Base-by-base conservation (phyloP, 2,888 invertebrate genomes). In the Coremacera marginata region DNA sequence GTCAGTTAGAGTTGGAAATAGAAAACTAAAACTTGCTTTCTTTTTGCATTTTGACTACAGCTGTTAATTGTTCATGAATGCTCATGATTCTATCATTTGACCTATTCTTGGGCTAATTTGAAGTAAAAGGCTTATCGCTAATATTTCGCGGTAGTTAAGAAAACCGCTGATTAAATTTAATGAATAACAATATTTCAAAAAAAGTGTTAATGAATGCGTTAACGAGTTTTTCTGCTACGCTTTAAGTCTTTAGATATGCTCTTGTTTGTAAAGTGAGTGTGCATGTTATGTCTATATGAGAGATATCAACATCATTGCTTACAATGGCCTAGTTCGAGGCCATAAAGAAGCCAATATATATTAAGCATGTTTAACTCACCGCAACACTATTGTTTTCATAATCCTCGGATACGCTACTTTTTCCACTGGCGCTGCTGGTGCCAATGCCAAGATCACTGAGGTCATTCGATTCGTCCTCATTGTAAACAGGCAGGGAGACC, bases 371-470 rank as follows among this genome's bases (percentile, higher is more conserved):
- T 70, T 11, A 75, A 91, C 92, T 91, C 85, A 92, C 92, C 85
- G 92, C 91, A 82, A 92, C 90, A 85, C 92, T 92, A 84, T 93
- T 92, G 83, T 92, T 92, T 87, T 92, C 92, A 83, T 92, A 92
- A 87, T 92, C 92, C 84, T 92, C 92, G 81, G 92, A 92, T 82
- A 92, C 90, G 84, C 92, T 93, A 88, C 92, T 92, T 87, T 92
- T 93, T 78, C 90, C 90, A 79, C 89, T 90, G 82, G 92, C 92
- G 84, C 92, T 92, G 84, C 92, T 92, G 72, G 92, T 92, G 81
- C 92, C 92, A 85, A 95, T 94, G 78, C 95, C 95, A 83, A 95
- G 92, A 89, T 95, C 96, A 84, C 95, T 95, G 81, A 96, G 92
- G 90, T 96, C 95, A 86, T 95, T 95, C 62, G 93, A 92, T 86